phyloP scores from a whole-genome alignment of 2,888 invertebrate genomes.

The Aleiodes leptofemur region DNA sequence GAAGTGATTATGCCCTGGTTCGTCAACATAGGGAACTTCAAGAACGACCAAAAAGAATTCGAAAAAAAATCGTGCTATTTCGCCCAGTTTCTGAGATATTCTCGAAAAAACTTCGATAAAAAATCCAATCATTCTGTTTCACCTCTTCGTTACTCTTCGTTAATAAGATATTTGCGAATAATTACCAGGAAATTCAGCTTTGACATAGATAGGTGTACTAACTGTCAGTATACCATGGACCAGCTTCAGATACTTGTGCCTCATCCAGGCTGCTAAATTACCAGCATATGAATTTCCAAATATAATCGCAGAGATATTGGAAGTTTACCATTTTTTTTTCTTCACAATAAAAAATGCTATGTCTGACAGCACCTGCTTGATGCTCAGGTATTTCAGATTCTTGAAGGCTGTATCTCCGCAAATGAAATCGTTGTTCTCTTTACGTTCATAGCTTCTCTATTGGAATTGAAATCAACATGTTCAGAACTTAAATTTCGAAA shows the following conservation, averaged over 20 bases:
- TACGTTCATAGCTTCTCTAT: no score
- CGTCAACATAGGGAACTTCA: no score
- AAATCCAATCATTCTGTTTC: no score
- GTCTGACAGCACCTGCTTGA: constrained; percentile 83
- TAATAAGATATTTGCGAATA: not conserved
- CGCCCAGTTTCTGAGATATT: no score
- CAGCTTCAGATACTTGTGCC: constrained; percentile 79
- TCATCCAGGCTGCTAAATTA: constrained; percentile 79
- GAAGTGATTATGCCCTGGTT: no score
- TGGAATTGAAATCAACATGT: no score
- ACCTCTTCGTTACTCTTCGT: no score
- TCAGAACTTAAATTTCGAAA: no score
- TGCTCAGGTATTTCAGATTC: constrained; percentile 80
- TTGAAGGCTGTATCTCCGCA: constrained; percentile 78
- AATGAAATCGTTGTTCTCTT: not conserved
- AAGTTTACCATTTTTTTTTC: constrained; percentile 65
- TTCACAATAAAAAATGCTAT: constrained; percentile 80
- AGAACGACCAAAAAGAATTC: no score
- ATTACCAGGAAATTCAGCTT: constrained; percentile 79
- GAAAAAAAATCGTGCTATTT: no score
- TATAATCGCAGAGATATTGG: constrained; percentile 76
- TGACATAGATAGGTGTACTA: constrained; percentile 79
- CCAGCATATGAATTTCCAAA: constrained; percentile 81
- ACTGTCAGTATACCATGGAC: constrained; percentile 79
- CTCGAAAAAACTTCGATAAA: no score